Base-by-base conservation (phyloP, 2,113 vertebrate genomes). In the Motacilla alba region DNA sequence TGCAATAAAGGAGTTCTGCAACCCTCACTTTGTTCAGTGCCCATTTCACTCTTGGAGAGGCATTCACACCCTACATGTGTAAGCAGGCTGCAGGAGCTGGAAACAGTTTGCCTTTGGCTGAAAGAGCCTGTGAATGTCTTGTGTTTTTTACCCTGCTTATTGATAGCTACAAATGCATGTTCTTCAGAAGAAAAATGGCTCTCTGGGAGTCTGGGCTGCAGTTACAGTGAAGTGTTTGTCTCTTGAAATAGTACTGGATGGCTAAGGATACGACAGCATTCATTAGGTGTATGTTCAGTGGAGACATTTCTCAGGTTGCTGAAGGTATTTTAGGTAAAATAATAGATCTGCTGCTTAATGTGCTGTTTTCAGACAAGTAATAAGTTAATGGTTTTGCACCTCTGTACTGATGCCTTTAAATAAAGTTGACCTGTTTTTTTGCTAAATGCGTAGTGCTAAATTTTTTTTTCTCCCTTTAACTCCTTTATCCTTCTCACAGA, bases 141-240 rank as follows among this genome's bases (percentile, higher is more conserved):
- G 27, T 26, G 50, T 5, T 79, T 58, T 78, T 88, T 44, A 37
- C 1, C 1, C 2, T 80, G 46, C 46, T 50, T 86, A 49, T 67
- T 85, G 80, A 85, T 89, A 81, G 60, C 67, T 63, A 50, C 58
- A 46, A 90, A 82, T 53, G 70, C 50, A 10, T 24, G 26, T 90
- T 77, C 30, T 84, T 87, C 33, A 70, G 69, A 15, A 50, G 75
- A 75, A 73, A 77, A 66, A 35, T 16, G 31, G 5, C 73, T 84
- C n/a, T 76, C 68, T 55, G 41, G 39, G 53, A 94, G 35, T 30
- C 46, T 80, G 47, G 46, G 14, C 70, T 83, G 67, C 55, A 69
- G 26, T 73, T 90, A 53, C 15, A 73, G 66, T 41, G 26, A 76
- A 58, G 16, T 47, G 26, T 63, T 95, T 96, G 58, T 60, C 26